phyloP scores from a whole-genome alignment of 2,797 vertebrate species.

The Aphelocoma californica region DNA sequence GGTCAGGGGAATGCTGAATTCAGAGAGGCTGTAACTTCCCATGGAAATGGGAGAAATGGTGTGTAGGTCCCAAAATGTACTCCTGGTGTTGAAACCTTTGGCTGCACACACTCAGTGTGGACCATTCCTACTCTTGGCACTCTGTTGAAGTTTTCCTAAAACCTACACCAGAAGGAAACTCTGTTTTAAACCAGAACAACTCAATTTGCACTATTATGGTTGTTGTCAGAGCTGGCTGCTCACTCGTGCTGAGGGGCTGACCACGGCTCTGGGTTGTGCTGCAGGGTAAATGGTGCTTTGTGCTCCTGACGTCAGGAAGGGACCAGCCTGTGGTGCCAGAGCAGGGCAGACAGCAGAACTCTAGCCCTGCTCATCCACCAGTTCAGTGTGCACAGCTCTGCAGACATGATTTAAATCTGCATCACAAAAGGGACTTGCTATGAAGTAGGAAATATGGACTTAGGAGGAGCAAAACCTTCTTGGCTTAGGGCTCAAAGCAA shows the following conservation, averaged over 20 bases:
- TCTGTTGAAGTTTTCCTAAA: not conserved
- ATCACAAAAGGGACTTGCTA: not conserved
- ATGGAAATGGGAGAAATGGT: not conserved
- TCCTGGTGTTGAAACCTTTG: not conserved
- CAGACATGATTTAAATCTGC: accelerated
- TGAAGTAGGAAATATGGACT: not conserved
- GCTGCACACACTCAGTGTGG: not conserved
- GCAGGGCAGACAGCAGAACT: not conserved
- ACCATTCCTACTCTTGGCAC: not conserved
- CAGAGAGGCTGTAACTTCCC: not conserved
- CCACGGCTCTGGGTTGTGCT: not conserved
- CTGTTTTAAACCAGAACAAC: not conserved
- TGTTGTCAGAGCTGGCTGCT: not conserved
- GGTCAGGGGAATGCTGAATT: not conserved
- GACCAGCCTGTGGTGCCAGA: not conserved
- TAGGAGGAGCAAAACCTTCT: not conserved
- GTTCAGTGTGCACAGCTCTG: not conserved
- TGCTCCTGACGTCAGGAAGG: not conserved
- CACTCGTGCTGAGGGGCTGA: not conserved
- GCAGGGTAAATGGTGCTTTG: not conserved
- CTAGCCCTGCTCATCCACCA: not conserved
- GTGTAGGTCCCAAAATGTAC: not conserved
- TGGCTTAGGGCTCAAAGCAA: not conserved
- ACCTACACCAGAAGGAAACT: not conserved
- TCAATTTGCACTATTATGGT: accelerated